These are phyloP conservation scores for Trachelus iudaicus DNA, from an alignment of 2,888 invertebrate species.

Conservation along the genomic window DNA sequence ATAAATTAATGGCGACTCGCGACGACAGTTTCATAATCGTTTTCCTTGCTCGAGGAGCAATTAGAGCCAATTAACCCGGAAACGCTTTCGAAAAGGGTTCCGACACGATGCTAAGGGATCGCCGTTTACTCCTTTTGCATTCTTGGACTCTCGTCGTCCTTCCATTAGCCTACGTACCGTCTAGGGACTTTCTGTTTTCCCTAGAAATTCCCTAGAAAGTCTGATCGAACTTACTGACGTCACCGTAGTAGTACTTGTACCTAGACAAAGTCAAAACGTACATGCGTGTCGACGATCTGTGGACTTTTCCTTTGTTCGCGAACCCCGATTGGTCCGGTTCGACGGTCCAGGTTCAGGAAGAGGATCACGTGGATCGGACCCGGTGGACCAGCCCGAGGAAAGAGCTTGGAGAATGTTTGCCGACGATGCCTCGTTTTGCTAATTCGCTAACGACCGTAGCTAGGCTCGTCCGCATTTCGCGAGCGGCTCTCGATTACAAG, in stretches of 20 bases:
- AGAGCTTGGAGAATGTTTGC: slow-evolving; percentile 11
- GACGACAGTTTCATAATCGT: slow-evolving; percentile 37
- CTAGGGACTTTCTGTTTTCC: neutral
- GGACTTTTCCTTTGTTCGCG: neutral
- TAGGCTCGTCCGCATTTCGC: slow-evolving; percentile 5
- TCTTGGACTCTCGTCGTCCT: slow-evolving; percentile 5
- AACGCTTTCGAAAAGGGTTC: slow-evolving; percentile 26
- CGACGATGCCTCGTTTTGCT: slow-evolving; percentile 26
- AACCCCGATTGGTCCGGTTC: neutral
- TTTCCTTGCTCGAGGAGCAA: slow-evolving; percentile 42
- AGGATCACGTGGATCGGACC: neutral
- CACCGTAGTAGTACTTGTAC: neutral
- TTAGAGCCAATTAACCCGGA: slow-evolving; percentile 50
- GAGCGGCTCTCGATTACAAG: slow-evolving; percentile 43
- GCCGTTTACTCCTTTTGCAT: slow-evolving; percentile 22
- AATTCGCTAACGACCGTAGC: slow-evolving; percentile 32
- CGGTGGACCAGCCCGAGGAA: neutral
- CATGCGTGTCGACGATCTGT: too few relatives aligned
- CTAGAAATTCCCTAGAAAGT: neutral
- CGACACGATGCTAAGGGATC: slow-evolving; percentile 17
- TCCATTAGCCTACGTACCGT: neutral
- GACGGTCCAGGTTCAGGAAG: neutral
- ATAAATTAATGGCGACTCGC: slow-evolving; percentile 24
- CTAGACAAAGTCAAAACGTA: too few relatives aligned
- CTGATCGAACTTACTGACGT: neutral